phyloP scores from a whole-genome alignment of 2,888 invertebrate genomes.

The Galeopsomyia nigrocyanea region DNA sequence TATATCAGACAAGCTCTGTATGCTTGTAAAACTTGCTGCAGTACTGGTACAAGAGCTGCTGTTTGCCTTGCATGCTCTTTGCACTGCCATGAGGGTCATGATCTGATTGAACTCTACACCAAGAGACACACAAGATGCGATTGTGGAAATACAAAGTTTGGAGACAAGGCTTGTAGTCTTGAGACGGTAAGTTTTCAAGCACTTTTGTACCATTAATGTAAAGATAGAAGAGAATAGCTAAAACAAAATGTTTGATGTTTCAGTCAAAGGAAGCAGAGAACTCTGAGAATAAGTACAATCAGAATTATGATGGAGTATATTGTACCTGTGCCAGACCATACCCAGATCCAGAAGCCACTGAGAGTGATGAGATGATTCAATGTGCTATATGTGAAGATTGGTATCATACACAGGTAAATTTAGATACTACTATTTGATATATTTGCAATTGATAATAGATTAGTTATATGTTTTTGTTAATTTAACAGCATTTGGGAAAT shows the following conservation, averaged over 20 bases:
- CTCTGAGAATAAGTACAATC: slow-evolving; percentile 85
- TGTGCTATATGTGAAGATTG: slow-evolving; percentile 98
- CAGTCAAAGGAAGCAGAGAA: slow-evolving; percentile 72
- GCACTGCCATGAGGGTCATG: slow-evolving; percentile 96
- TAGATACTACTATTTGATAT: slow-evolving; percentile 43
- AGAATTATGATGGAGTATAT: slow-evolving; percentile 94
- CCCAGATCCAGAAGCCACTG: slow-evolving; percentile 88
- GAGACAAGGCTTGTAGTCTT: slow-evolving; percentile 78
- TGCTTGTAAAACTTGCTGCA: slow-evolving; percentile 91
- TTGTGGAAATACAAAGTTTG: slow-evolving; percentile 88
- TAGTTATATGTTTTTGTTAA: slow-evolving; percentile 6
- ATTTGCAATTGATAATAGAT: slow-evolving; percentile 16
- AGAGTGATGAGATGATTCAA: slow-evolving; percentile 95
- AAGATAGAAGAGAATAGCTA: neutral
- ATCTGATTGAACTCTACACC: slow-evolving; percentile 95
- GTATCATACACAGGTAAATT: slow-evolving; percentile 83
- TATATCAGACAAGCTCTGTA: slow-evolving; percentile 95
- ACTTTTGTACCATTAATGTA: neutral
- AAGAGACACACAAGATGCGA: slow-evolving; percentile 97
- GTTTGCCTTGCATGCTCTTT: slow-evolving; percentile 95
- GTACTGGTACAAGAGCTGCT: slow-evolving; percentile 79
- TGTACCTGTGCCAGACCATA: slow-evolving; percentile 94
- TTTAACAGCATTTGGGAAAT: slow-evolving; percentile 76
- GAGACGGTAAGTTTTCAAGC: slow-evolving; percentile 71
- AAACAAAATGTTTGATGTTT: slow-evolving; percentile 13